phyloP scores from a whole-genome alignment of 2,797 vertebrate species.

The Rhincodon typus region DNA sequence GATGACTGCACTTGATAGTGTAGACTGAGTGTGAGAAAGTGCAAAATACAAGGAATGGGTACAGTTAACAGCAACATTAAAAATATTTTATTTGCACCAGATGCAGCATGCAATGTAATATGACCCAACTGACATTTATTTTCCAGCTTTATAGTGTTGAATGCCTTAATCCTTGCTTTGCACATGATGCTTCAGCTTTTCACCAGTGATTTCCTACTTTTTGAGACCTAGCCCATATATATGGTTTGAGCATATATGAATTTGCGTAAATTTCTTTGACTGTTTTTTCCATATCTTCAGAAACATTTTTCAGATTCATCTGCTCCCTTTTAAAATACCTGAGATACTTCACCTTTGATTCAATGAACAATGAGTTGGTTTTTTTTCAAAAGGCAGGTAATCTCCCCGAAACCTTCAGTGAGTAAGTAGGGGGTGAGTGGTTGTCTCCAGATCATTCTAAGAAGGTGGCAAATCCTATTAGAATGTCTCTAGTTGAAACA shows the following conservation, averaged over 20 bases:
- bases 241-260: background rate
- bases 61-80: background rate
- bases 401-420: no score
- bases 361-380: no score
- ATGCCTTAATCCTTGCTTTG: background rate
- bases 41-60: background rate
- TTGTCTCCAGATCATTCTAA: background rate
- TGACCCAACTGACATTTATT: slow-evolving; percentile 4
- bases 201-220: background rate
- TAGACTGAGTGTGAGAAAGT: background rate
- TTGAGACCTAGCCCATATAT: background rate
- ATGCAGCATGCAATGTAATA: slow-evolving; percentile 8
- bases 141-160: background rate
- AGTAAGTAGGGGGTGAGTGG: background rate
- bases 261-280: background rate
- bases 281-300: background rate
- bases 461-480: background rate
- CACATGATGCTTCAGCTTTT: background rate
- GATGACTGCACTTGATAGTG: background rate
- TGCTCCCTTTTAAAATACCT: background rate
- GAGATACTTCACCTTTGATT: background rate
- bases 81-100: slow-evolving; percentile 5
- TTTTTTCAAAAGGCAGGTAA: background rate
- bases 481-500: background rate
- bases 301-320: background rate